Base-by-base conservation (phyloP, 2,113 vertebrate species). In the Sialia sialis region DNA sequence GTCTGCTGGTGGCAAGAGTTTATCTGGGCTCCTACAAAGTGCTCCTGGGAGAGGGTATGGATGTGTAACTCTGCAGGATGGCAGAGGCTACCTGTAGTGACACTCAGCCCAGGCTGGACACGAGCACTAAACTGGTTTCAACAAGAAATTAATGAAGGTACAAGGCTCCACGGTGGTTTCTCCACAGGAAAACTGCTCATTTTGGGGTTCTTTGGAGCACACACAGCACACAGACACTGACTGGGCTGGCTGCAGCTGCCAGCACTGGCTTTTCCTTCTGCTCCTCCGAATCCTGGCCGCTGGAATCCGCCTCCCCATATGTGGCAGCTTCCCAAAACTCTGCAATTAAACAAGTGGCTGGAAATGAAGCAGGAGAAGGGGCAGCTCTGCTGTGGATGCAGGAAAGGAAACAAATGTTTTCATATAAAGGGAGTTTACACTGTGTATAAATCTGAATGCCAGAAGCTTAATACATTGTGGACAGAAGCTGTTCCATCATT, bases 341-440 rank as follows among this genome's bases (percentile, higher is more conserved):
- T 13, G 34, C 59, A 66, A 36, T 75, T 58, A 70, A 89, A 77
- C 29, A 41, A 62, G 70, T 7, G 73, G 41, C 62, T 90, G 79
- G 77, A 66, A 59, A 82, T 20, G 60, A 82, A 60, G 87, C 7
- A 46, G 58, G 58, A 80, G 87, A 86, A 70, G 88, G 84, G 56
- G n/a, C 79, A 54, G 72, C 54, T 69, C 80, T 78, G 73, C 70
- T 91, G 73, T 22, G 92, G 64, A 39, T 34, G 36, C 2, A 23
- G 84, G 68, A 74, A 85, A 87, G 85, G 90, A 94, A 96, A 92
- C 76, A 84, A 95, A 90, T 89, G 84, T 81, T 94, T 95, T 72
- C 67, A 78, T 87, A 83, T 76, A 93, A 92, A 93, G 81, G 77
- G 84, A 88, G 85, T 83, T 95, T 89, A 87, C 79, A 38, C 48